These are phyloP conservation scores for Mus spretus DNA, from an alignment of 2,797 vertebrate genomes.

Conservation along the genomic window DNA sequence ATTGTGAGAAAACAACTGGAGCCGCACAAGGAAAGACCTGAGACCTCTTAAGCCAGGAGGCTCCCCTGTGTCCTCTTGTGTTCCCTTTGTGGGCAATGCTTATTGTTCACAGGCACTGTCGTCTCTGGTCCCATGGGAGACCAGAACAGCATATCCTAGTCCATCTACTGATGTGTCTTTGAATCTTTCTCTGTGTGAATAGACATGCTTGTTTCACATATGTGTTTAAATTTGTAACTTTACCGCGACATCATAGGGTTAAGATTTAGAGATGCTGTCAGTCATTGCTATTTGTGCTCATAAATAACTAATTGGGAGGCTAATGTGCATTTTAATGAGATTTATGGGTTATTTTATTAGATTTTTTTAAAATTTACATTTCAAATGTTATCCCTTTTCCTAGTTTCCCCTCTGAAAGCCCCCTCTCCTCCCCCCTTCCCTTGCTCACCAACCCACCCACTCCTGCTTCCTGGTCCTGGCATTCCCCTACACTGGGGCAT, in stretches of 20 bases:
- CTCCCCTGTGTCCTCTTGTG: background rate
- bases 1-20: background rate
- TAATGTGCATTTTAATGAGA: slow-evolving; percentile 9
- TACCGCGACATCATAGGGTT: background rate
- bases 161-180: background rate
- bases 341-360: background rate
- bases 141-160: background rate
- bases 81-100: background rate
- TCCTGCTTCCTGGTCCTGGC: too few species aligned
- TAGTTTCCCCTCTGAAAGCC: too few species aligned
- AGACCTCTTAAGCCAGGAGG: background rate
- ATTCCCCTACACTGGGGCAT: too few species aligned
- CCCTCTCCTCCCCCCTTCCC: too few species aligned
- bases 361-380: too few species aligned
- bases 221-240: slow-evolving; percentile 20
- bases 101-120: background rate
- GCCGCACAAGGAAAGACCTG: background rate
- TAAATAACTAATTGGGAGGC: slow-evolving; percentile 9
- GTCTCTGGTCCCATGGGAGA: background rate
- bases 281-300: background rate
- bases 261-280: slow-evolving; percentile 44
- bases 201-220: background rate
- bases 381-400: too few species aligned
- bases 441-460: too few species aligned
- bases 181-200: background rate